Conservation (phyloP, 2,797 vertebrate genomes). For the Hyperoplus immaculatus region DNA sequence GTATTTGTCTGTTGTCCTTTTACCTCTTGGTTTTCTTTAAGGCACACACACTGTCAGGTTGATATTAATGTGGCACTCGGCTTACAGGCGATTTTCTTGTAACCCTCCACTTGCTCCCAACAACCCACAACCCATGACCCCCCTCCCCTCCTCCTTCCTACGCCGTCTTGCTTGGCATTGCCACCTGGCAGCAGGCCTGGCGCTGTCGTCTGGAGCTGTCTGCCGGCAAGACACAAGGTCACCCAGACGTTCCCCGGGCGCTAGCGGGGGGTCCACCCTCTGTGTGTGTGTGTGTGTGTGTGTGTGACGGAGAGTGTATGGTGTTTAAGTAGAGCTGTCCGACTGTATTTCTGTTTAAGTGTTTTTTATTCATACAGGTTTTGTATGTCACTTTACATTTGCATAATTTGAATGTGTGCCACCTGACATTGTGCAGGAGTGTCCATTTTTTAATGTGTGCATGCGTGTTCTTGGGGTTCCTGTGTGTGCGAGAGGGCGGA, state of each 20-base stretch:
- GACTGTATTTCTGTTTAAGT: slow-evolving; percentile 30
- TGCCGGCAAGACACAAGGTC: slow-evolving; percentile 79
- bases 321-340: slow-evolving; percentile 51
- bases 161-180: slow-evolving; percentile 66
- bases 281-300: slow-evolving; percentile 36
- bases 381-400: slow-evolving; percentile 60
- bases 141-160: slow-evolving; percentile 17
- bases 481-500: slow-evolving; percentile 31
- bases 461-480: slow-evolving; percentile 7
- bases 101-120: slow-evolving; percentile 23
- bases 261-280: slow-evolving; percentile 61
- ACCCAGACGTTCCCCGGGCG: slow-evolving; percentile 66
- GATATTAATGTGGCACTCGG: slow-evolving; percentile 34
- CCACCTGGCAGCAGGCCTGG: slow-evolving; percentile 79
- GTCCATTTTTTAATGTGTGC: slow-evolving; percentile 26
- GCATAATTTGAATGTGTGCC: slow-evolving; percentile 51
- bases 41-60: slow-evolving; percentile 14
- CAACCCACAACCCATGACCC: neutral
- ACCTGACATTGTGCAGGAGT: slow-evolving; percentile 40
- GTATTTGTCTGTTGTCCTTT: neutral
- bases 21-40: neutral
- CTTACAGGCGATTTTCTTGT: slow-evolving; percentile 51
- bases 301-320: slow-evolving; percentile 43
- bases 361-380: slow-evolving; percentile 54
- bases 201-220: slow-evolving; percentile 72